These are phyloP conservation scores for Lagopus leucura DNA, from an alignment of 2,113 vertebrate species.

Conservation along the genomic window DNA sequence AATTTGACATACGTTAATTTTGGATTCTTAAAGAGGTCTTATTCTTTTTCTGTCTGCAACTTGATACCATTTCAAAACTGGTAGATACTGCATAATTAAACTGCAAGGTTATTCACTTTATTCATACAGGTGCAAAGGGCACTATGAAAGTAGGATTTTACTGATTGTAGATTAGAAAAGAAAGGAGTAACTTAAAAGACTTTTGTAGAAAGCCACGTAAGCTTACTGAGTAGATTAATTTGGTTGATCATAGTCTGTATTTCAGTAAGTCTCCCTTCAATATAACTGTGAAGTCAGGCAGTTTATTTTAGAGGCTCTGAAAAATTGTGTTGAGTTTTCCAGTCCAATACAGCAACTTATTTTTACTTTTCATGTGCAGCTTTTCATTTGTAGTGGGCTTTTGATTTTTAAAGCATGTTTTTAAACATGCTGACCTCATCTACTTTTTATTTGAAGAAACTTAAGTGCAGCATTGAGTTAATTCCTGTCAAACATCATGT, in stretches of 20 bases:
- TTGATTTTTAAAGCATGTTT: slow-evolving; percentile 22
- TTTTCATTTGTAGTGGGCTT: background rate
- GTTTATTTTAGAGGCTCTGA: slow-evolving; percentile 45
- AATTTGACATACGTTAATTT: slow-evolving; percentile 84
- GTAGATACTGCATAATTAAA: slow-evolving; percentile 81
- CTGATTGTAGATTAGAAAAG: slow-evolving; percentile 79
- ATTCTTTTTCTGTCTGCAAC: slow-evolving; percentile 79
- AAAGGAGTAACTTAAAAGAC: slow-evolving; percentile 73
- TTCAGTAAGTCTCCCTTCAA: slow-evolving; percentile 43
- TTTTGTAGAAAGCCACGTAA: slow-evolving; percentile 73
- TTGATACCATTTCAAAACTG: slow-evolving; percentile 78
- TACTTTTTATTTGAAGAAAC: background rate
- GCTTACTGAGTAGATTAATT: slow-evolving; percentile 76
- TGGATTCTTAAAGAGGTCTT: slow-evolving; percentile 78
- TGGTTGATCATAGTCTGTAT: slow-evolving; percentile 56
- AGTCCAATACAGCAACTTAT: slow-evolving; percentile 2
- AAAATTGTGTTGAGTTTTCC: slow-evolving; percentile 15
- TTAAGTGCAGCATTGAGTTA: background rate
- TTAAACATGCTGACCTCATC: background rate
- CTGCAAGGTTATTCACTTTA: slow-evolving; percentile 82
- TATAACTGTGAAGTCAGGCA: slow-evolving; percentile 38
- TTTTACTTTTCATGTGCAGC: slow-evolving; percentile 26
- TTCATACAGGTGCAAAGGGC: slow-evolving; percentile 81
- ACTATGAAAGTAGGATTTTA: slow-evolving; percentile 79
- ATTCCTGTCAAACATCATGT: slow-evolving; percentile 8